Conservation (phyloP, 2,113 vertebrate genomes). For the Apus apus region DNA sequence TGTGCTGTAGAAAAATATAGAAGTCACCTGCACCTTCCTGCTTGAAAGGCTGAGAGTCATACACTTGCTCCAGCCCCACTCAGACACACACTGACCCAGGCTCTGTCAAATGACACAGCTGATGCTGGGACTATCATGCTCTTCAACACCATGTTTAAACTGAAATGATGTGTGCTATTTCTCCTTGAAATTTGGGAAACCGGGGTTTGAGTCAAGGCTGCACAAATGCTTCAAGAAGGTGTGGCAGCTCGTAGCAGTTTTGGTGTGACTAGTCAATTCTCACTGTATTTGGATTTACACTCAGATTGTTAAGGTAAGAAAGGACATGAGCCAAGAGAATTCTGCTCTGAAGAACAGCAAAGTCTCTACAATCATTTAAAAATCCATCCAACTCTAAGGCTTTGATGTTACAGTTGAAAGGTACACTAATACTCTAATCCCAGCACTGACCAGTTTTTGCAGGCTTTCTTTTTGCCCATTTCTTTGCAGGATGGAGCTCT, state of each 20-base stretch:
- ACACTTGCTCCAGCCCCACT: background rate
- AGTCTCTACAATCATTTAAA: background rate
- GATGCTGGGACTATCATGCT: rapidly evolving
- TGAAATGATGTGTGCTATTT: background rate
- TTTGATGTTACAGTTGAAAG: background rate
- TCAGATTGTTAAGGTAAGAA: background rate
- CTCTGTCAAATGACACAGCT: background rate
- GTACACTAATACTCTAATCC: rapidly evolving
- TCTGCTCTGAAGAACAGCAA: background rate
- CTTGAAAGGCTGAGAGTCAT: background rate
- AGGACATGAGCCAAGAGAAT: background rate
- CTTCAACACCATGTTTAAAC: background rate
- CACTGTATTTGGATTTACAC: background rate
- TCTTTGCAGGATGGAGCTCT: constrained; percentile 84
- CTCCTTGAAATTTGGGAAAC: background rate
- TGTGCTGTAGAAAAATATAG: constrained; percentile 73
- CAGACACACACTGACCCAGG: rapidly evolving
- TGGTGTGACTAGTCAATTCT: background rate
- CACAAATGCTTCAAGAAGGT: background rate
- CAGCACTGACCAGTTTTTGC: constrained; percentile 91
- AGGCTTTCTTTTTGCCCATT: constrained; percentile 89
- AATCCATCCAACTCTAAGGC: background rate
- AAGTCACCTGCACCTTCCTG: background rate
- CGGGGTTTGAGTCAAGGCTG: background rate
- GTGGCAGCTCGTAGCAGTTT: background rate